Evolutionary conservation across 2,888 invertebrate genomes (phyloP), one percentile per base, ranked within the genome.

Genomic region (Luperina testacea): DNA sequence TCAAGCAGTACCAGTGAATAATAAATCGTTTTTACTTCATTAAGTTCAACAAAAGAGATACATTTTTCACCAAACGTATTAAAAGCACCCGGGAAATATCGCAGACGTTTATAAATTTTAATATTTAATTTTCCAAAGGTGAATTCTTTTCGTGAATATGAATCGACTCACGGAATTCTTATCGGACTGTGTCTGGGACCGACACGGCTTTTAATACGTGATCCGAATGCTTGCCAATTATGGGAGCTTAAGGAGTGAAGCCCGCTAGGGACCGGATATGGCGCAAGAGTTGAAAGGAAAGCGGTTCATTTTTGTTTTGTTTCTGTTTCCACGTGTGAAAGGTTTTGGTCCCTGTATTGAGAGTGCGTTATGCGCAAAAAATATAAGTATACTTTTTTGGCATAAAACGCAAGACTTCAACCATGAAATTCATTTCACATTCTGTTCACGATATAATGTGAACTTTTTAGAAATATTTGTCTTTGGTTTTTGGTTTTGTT

Each of bases 151-250:
- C 89, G 86, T 87, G 92, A 94, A 94, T 94, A 93, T 93, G 93
- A 95, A 95, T 94, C 91, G 91, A 90, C 90, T 92, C 90, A 90
- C 91, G 90, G 92, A 93, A 92, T 92, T 90, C 93, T 94, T 94
- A 95, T 94, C 94, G 93, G 93, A 90, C 93, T 91, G 90, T 91
- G 93, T 94, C 94, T 94, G 93, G 90, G 90, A 90, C 90, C 91
- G 95, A 94, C 95, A 94, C 92, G 91, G 93, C 93, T 94, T 94
- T 93, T 93, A 93, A 94, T 94, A 95, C 95, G 95, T 95, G 95
- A 95, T 95, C 93, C 88, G 95, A 95, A 95, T 95, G 84, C 90
- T 91, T 82, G 87, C 90, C 93, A 95, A 94, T 94, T 94, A 94
- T 91, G 89, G 90, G 79, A 88, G 92, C 91, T 94, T 90, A 92